Evolutionary conservation across 2,888 invertebrate species (phyloP), one percentile per base, ranked within the genome.

Genomic region (Metellina segmentata): DNA sequence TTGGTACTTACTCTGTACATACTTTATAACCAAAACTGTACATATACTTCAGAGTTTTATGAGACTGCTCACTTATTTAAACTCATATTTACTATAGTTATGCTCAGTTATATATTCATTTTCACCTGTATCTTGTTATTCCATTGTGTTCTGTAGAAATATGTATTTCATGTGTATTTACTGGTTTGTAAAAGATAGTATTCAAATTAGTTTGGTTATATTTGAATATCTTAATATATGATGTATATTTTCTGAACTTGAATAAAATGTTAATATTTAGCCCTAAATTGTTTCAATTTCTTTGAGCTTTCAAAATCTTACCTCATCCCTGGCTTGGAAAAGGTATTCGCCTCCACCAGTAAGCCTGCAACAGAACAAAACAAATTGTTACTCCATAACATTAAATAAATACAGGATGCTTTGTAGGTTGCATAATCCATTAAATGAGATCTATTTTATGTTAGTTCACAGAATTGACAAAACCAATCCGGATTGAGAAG

Each of bases 291-390:
- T 72, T 48, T n/a, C 53, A 61, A 79, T 34, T 34, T 34, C 34
- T 34, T 1, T 34, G 34, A 34, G 34, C 34, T 34, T 34, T 34
- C 1, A 34, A 34, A 4, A 34, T 49, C 94, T 94, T 93, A 95
- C 95, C 94, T 96, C 96, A 96, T 99, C 99, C 95, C 98, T 98
- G 94, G 98, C 98, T 96, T 99, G 99, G 96, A 99, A 98, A 95
- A 99, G 97, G 96, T 98, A 99, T 96, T 99, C 99, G 83, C 98
- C 98, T 94, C 99, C 99, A 95, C 96, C 97, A 94, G 97, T 96
- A 95, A 98, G 96, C 95, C 98, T 98, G 94, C 85, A 95, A 91
- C 52, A 20, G 72, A 72, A 72, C 9, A 34, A 34, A 74, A 19
- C 20, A 20, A 74, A 19, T 34, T 13, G 16, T 72, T 19, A 74